These are phyloP conservation scores for Elmis aenea DNA, from an alignment of 2,888 invertebrate species.

Conservation along the genomic window DNA sequence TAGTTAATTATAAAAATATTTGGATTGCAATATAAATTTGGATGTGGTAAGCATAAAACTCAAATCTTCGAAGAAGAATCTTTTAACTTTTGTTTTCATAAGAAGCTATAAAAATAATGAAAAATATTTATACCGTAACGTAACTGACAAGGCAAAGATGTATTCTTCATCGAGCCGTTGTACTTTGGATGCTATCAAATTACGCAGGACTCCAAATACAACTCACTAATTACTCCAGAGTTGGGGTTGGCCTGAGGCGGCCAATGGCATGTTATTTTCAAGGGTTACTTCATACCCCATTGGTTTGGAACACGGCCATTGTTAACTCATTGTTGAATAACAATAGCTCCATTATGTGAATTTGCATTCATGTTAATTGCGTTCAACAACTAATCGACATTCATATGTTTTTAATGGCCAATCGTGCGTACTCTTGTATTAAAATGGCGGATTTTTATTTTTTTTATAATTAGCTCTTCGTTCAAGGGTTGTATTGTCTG, in stretches of 20 bases:
- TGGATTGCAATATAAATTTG: no score
- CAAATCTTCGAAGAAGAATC: no score
- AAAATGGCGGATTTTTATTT: slow-evolving; percentile 32
- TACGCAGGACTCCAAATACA: slow-evolving; percentile 13
- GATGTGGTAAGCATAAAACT: no score
- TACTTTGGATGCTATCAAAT: no score
- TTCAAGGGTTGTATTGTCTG: slow-evolving; percentile 17
- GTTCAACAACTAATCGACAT: slow-evolving; percentile 42
- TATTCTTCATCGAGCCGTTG: no score
- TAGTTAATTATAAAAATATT: no score
- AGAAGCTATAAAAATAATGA: no score
- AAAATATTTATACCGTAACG: no score
- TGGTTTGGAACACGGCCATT: slow-evolving; percentile 42
- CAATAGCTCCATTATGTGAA: slow-evolving; percentile 36
- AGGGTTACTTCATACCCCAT: slow-evolving; percentile 41
- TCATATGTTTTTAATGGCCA: slow-evolving; percentile 32
- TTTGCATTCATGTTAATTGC: slow-evolving; percentile 40
- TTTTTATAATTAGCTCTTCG: slow-evolving; percentile 25
- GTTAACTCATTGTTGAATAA: slow-evolving; percentile 38
- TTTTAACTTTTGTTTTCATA: no score
- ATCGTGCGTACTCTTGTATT: slow-evolving; percentile 26
- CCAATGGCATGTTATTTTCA: slow-evolving; percentile 38
- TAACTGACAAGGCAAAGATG: no score
- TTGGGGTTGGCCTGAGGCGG: slow-evolving; percentile 40
- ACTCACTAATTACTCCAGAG: slow-evolving; percentile 38